Evolutionary conservation across 2,113 vertebrate species (phyloP).

Genomic region (Siniperca knerii): DNA sequence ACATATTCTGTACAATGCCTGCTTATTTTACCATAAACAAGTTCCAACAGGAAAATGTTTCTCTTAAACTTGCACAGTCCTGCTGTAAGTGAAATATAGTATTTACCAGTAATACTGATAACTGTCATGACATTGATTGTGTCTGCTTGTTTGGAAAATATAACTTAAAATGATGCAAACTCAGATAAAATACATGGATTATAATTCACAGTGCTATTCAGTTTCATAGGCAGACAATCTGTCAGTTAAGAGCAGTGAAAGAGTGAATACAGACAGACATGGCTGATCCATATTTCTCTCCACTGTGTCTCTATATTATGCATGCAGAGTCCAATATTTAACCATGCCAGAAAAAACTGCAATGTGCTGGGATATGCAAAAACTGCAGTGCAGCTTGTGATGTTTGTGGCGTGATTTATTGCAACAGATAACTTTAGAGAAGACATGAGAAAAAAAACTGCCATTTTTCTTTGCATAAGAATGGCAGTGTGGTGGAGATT

Average conservation of each 20-base stretch:
- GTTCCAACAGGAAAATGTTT: constrained; percentile 1
- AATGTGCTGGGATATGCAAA: constrained; percentile 56
- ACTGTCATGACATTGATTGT: constrained; percentile 10
- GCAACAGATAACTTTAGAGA: constrained; percentile 30
- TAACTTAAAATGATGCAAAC: constrained; percentile 3
- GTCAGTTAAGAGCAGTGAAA: constrained; percentile 23
- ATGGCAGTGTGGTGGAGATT: constrained; percentile 5
- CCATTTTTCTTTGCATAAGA: constrained; percentile 37
- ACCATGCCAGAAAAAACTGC: constrained; percentile 30
- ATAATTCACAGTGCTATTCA: constrained; percentile 11
- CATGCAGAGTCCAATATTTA: constrained; percentile 58
- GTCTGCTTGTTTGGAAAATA: constrained; percentile 22
- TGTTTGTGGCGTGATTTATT: constrained; percentile 62
- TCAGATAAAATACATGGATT: constrained; percentile 21
- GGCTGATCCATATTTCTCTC: constrained; percentile 46
- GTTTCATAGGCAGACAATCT: constrained; percentile 23
- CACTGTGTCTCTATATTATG: constrained; percentile 37
- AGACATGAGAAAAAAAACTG: neutral
- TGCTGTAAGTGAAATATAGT: neutral
- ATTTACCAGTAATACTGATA: neutral
- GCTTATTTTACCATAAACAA: neutral
- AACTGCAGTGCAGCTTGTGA: constrained; percentile 27
- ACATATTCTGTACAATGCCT: neutral
- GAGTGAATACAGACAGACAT: constrained; percentile 32
- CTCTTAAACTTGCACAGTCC: neutral